These are phyloP conservation scores for Pachyrhynchus sulphureomaculatus DNA, from an alignment of 1,140 invertebrate genomes.

Conservation along the genomic window DNA sequence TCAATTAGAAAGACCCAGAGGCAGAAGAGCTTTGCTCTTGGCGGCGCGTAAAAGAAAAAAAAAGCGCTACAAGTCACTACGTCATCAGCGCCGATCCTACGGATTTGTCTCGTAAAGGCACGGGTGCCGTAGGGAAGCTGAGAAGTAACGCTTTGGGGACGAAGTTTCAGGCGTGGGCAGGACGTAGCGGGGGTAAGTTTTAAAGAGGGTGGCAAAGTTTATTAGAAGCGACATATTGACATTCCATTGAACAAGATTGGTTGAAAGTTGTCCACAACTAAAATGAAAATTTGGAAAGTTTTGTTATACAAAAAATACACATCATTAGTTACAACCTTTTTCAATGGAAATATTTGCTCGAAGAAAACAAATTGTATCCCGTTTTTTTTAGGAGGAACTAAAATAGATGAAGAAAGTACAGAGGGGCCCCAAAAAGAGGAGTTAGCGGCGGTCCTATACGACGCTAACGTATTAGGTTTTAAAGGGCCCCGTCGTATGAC, in stretches of 20 bases:
- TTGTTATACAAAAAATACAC: no score
- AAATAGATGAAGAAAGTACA: slow-evolving; percentile 6
- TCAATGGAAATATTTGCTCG: no score
- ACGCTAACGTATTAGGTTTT: slow-evolving; percentile 98
- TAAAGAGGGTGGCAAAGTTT: no score
- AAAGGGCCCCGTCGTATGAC: slow-evolving; percentile 98
- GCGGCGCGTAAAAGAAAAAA: slow-evolving; percentile 97
- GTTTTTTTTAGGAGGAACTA: slow-evolving; percentile 5
- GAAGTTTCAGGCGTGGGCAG: slow-evolving; percentile 95
- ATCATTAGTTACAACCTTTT: no score
- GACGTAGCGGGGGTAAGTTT: slow-evolving; percentile 81
- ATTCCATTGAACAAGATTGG: no score
- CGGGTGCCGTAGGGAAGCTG: slow-evolving; percentile 80
- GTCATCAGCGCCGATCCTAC: slow-evolving; percentile 98
- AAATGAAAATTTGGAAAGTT: no score
- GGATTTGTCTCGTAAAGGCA: slow-evolving; percentile 90
- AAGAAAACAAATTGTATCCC: no score
- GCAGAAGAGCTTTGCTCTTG: slow-evolving; percentile 93
- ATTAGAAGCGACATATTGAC: no score
- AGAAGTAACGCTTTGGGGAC: slow-evolving; percentile 96
- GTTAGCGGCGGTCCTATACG: slow-evolving; percentile 92
- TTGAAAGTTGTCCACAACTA: no score
- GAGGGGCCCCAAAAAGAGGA: slow-evolving; percentile 72
- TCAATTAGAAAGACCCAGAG: slow-evolving; percentile 94
- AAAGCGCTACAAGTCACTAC: slow-evolving; percentile 97